Base-by-base conservation (phyloP, 2,113 vertebrate genomes). In the Bostrychus sinensis region DNA sequence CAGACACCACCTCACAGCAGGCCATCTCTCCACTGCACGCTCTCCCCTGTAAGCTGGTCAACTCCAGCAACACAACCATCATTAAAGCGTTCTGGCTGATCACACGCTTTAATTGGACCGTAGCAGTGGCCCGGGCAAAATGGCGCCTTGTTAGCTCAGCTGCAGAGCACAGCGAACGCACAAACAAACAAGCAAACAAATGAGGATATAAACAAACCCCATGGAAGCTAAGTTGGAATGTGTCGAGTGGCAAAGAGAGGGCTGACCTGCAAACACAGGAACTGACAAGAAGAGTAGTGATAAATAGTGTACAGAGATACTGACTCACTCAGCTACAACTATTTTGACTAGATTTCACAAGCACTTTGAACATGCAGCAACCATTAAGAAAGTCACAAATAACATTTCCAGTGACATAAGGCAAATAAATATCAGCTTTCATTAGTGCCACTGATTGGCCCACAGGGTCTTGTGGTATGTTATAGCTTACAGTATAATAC, bases 51-150 rank as follows among this genome's bases (percentile, higher is more conserved):
- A 78, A 73, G 75, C 81, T 48, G 78, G 82, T 86, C 80, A 89
- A 73, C 86, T 87, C 64, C 76, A 61, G 79, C 75, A 80, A 76
- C 86, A 72, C 80, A 87, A 71, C 88, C 86, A 89, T 91, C 89
- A 92, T 93, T 93, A 92, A 90, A 90, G 88, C 72, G 90, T 92
- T 92, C 89, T 90, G 88, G 89, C 82, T 92, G 92, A 91, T 92
- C 88, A 92, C 83, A 89, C 81, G 82, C 83, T 92, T 92, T 92
- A 92, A 92, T 92, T 91, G 89, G 88, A 87, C 75, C 72, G 11
- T 77, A 72, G 79, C 84, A 83, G 83, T 53, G 67, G 83, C 82
- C 34, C 7, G 67, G 75, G 83, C 69, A 84, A 92, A 89, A 88
- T 85, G 82, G 86, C 72, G 81, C 77, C 87, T 90, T 90, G 88